Conservation (phyloP, 1,140 invertebrate genomes). For the Apis florea region DNA sequence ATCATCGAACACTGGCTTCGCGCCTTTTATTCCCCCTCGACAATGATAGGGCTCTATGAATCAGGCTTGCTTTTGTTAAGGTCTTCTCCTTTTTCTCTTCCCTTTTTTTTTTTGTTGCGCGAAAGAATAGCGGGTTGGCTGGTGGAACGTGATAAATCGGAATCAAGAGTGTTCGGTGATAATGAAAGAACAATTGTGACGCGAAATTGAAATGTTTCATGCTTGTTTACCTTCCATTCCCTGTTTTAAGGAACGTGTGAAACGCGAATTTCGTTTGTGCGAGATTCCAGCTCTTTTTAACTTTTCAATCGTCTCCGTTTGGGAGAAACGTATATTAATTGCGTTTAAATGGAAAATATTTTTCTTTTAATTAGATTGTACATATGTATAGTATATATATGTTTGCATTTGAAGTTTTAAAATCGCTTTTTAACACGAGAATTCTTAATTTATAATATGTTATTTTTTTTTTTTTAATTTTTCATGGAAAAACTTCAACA, state of each 20-base stretch:
- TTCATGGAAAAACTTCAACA: neutral
- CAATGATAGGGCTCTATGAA: neutral
- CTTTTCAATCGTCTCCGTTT: too few species aligned
- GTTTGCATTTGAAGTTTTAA: too few species aligned
- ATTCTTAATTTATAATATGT: too few species aligned
- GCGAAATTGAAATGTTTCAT: neutral
- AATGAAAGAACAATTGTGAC: neutral
- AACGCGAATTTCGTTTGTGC: too few species aligned
- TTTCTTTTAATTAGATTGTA: too few species aligned
- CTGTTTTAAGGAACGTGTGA: too few species aligned
- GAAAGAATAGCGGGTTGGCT: neutral
- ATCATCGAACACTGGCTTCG: slow-evolving; percentile 24
- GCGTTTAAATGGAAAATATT: too few species aligned
- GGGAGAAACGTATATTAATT: too few species aligned
- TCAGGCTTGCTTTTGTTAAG: neutral
- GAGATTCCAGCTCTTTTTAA: too few species aligned
- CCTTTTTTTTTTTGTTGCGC: neutral
- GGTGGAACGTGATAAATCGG: neutral
- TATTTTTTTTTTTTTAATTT: too few species aligned
- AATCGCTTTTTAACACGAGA: too few species aligned
- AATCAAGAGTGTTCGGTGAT: neutral
- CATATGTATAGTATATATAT: too few species aligned
- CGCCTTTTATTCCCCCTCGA: neutral
- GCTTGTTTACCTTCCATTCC: neutral
- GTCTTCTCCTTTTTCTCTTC: neutral